phyloP scores from a whole-genome alignment of 2,797 vertebrate species.

The Austrolebias charrua region DNA sequence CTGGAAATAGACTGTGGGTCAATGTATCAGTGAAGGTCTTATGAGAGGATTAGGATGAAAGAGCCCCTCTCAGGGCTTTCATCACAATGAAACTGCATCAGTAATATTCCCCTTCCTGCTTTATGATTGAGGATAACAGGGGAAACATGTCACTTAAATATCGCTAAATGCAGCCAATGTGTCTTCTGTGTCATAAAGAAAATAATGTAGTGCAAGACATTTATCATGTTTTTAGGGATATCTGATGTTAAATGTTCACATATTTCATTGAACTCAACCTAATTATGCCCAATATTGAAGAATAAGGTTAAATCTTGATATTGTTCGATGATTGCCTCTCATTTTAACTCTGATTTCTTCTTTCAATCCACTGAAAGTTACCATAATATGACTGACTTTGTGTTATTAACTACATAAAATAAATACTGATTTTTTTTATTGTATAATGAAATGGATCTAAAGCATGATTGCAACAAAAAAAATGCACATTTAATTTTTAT shows the following conservation, averaged over 20 bases:
- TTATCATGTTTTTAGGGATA: not conserved
- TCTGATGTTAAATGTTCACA: no score
- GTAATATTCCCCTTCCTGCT: not conserved
- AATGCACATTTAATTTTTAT: no score
- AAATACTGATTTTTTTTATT: no score
- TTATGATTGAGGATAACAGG: not conserved
- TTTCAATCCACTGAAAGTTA: no score
- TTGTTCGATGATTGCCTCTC: not conserved
- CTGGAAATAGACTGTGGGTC: conserved; percentile 20
- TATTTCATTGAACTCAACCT: not conserved
- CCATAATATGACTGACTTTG: no score
- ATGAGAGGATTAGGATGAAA: conserved; percentile 19
- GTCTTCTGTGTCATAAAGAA: not conserved
- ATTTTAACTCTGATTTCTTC: not conserved
- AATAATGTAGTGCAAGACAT: not conserved
- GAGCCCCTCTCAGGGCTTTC: conserved; percentile 13
- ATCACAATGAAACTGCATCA: conserved; percentile 5
- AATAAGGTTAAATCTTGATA: not conserved
- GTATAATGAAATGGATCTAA: no score
- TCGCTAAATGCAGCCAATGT: not conserved
- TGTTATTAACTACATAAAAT: no score
- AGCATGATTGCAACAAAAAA: no score
- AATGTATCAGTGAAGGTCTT: conserved; percentile 15
- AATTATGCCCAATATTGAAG: not conserved
- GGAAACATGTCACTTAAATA: not conserved